phyloP scores from a whole-genome alignment of 2,888 invertebrate genomes.

The Galerucella nymphaeae region DNA sequence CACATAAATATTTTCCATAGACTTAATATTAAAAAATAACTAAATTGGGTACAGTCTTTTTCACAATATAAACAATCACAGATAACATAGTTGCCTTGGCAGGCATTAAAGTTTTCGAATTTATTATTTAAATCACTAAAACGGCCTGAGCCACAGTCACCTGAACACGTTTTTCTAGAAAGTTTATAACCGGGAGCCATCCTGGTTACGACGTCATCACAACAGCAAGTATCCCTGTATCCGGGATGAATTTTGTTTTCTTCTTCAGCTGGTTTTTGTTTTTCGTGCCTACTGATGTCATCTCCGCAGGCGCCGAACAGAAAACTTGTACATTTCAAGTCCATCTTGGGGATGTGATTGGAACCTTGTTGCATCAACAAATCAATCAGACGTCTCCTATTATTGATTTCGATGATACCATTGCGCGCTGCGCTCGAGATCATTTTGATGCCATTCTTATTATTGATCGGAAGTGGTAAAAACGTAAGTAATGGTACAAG shows the following conservation, averaged over 20 bases:
- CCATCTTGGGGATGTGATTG: constrained; percentile 30
- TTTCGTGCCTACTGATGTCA: constrained; percentile 23
- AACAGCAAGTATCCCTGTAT: constrained; percentile 26
- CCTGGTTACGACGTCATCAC: constrained; percentile 16
- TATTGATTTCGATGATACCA: constrained; percentile 27
- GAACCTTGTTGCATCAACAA: constrained; percentile 28
- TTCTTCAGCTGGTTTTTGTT: constrained; percentile 22
- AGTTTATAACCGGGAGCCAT: constrained; percentile 28
- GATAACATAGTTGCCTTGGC: constrained; percentile 47
- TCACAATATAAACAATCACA: constrained; percentile 54
- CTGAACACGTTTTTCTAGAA: constrained; percentile 27
- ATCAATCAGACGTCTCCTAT: constrained; percentile 34
- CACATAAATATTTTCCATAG: constrained; percentile 60
- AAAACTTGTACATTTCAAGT: constrained; percentile 22
- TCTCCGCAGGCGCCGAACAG: constrained; percentile 12
- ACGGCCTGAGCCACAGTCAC: constrained; percentile 23
- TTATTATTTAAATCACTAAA: constrained; percentile 25
- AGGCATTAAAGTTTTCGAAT: constrained; percentile 35
- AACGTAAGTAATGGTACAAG: constrained; percentile 2
- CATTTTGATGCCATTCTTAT: constrained; percentile 39
- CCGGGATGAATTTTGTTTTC: constrained; percentile 28
- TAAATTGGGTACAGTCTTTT: constrained; percentile 49
- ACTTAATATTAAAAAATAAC: constrained; percentile 53
- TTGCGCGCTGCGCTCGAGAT: constrained; percentile 31
- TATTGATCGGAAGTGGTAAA: constrained; percentile 17